Conservation (phyloP, 2,113 vertebrate species). For the Thamnophis sirtalis region DNA sequence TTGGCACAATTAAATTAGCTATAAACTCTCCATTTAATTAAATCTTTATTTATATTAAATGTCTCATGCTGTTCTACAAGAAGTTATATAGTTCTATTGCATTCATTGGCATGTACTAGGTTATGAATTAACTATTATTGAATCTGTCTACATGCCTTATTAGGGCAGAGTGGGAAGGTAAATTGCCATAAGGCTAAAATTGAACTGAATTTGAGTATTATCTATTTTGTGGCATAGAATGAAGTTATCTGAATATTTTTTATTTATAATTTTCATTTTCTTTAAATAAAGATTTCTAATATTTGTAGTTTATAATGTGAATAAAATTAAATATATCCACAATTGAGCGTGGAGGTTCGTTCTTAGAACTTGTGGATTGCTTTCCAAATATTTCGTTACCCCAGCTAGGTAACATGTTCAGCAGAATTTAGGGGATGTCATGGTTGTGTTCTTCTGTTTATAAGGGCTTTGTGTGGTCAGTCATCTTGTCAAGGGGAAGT, state of each 20-base stretch:
- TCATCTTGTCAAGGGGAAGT: no score
- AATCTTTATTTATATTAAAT: conserved; percentile 23
- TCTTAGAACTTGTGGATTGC: no score
- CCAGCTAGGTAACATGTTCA: no score
- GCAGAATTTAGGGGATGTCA: no score
- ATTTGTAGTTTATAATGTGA: not conserved
- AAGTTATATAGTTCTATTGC: not conserved
- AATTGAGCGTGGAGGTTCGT: no score
- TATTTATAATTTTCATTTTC: not conserved
- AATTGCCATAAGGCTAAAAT: not conserved
- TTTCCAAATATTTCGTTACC: no score
- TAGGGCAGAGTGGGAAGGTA: not conserved
- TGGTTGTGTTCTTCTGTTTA: no score
- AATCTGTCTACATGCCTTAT: conserved; percentile 11
- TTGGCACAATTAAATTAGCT: not conserved
- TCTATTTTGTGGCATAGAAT: not conserved
- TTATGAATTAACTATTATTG: not conserved
- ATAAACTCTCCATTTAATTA: conserved; percentile 7
- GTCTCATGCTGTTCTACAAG: not conserved
- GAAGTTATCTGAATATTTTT: not conserved
- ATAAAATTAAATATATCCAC: not conserved
- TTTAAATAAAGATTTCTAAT: not conserved
- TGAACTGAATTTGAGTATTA: not conserved
- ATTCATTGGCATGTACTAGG: not conserved
- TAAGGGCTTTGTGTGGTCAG: no score